A percentile compares a stretch with the other conserved stretches of the same genome.
These are phyloP conservation scores for Musca domestica DNA, from an alignment of 1,140 invertebrate genomes.

Conservation along the genomic window DNA sequence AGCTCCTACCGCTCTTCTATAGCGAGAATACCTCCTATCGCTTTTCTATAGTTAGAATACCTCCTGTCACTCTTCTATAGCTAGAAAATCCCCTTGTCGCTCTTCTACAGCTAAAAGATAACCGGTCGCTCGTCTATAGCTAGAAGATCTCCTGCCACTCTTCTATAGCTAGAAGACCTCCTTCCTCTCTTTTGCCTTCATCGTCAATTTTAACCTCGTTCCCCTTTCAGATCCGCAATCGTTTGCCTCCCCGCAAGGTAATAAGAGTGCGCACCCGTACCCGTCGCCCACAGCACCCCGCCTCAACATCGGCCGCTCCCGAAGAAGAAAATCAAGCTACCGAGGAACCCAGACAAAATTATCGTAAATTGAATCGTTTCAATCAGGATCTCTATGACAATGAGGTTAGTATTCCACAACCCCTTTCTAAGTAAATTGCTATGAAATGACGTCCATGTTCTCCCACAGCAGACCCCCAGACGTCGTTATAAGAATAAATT, in stretches of 20 bases:
- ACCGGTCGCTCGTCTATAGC: too few species aligned
- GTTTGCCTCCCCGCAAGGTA: constrained; percentile 45
- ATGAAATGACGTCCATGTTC: not conserved
- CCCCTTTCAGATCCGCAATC: constrained; percentile 34
- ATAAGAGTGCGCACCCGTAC: constrained; percentile 50
- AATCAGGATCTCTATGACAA: constrained; percentile 42
- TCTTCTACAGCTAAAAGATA: too few species aligned
- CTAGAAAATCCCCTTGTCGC: too few species aligned
- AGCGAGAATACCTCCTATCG: too few species aligned
- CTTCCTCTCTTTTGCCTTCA: too few species aligned
- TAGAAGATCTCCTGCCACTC: too few species aligned
- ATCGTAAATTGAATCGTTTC: constrained; percentile 48
- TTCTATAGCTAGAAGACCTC: too few species aligned
- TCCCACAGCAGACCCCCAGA: constrained; percentile 28
- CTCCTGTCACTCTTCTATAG: too few species aligned
- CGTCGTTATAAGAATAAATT: constrained; percentile 48
- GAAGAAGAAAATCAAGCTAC: constrained; percentile 34
- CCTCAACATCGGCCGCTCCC: constrained; percentile 35
- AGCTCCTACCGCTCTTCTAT: too few species aligned
- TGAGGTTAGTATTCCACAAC: constrained; percentile 30
- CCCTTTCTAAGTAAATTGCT: not conserved
- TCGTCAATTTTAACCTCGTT: too few species aligned
- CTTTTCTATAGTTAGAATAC: too few species aligned
- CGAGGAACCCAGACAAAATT: constrained; percentile 27
- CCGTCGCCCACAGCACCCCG: constrained; percentile 41